A percentile compares a stretch with the other conserved stretches of the same genome.
Evolutionary conservation across 2,113 vertebrate species (phyloP).

Genomic region (Chitala chitala): DNA sequence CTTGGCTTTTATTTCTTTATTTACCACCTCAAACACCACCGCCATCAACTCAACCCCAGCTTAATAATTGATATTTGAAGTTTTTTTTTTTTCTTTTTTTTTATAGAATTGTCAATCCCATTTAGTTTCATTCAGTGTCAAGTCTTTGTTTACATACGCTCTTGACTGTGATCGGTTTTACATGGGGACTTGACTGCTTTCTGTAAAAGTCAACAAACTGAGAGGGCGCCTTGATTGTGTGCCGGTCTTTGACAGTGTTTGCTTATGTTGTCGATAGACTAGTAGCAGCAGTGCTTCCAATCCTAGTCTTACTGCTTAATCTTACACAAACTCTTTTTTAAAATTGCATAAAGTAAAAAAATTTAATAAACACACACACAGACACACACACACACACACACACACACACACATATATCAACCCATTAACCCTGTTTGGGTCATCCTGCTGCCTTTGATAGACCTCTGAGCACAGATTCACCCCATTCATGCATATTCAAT

Average conservation of each 20-base stretch:
- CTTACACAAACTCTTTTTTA: background rate
- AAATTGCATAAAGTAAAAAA: too few species aligned
- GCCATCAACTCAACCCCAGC: background rate
- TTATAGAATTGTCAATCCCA: too few species aligned
- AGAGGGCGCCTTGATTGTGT: background rate
- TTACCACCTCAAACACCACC: background rate
- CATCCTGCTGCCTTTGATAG: background rate
- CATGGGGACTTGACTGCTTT: background rate
- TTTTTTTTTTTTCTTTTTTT: background rate
- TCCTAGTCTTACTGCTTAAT: background rate
- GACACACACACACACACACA: too few species aligned
- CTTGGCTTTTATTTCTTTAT: slow-evolving; percentile 2
- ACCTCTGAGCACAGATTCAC: background rate
- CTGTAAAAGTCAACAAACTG: background rate
- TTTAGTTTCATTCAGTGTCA: background rate
- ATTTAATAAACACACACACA: too few species aligned
- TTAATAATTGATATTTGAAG: slow-evolving; percentile 17
- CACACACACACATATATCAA: too few species aligned
- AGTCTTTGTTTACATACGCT: background rate
- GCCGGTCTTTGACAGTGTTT: background rate
- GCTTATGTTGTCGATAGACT: background rate
- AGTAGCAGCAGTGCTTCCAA: background rate
- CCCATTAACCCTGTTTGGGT: too few species aligned
- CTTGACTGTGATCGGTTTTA: background rate
- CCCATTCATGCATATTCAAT: background rate